Percentiles rank a stretch among this genome's conserved stretches.
phyloP scores from a whole-genome alignment of 1,140 invertebrate species.

The Drosophila parvula region DNA sequence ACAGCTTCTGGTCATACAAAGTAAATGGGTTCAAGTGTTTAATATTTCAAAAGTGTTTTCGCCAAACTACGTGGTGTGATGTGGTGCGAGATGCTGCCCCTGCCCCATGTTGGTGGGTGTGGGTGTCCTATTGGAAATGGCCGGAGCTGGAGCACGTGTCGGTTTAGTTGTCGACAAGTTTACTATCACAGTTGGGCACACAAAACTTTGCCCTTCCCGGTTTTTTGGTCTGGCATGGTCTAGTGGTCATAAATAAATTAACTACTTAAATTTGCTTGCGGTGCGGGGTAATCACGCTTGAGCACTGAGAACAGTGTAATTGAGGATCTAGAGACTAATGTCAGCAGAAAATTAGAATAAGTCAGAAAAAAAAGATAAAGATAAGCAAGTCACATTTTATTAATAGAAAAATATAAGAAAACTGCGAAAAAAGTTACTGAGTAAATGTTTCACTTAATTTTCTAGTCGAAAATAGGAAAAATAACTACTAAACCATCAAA shows the following conservation, averaged over 20 bases:
- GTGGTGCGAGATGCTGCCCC: conserved; percentile 31
- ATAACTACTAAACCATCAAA: too few relatives aligned
- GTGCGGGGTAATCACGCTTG: conserved; percentile 5
- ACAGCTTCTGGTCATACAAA: conserved; percentile 48
- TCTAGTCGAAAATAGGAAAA: too few relatives aligned
- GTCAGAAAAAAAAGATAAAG: not conserved
- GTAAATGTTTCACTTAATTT: too few relatives aligned
- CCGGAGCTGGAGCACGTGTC: conserved; percentile 41
- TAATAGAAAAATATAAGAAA: not conserved
- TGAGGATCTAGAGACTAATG: not conserved
- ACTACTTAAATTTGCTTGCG: conserved; percentile 55
- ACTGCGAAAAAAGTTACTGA: too few relatives aligned
- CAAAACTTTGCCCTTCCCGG: conserved; percentile 42
- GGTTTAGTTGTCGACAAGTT: conserved; percentile 53
- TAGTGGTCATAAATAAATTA: conserved; percentile 55
- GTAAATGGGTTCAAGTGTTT: conserved; percentile 74
- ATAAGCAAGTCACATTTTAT: not conserved
- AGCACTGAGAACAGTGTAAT: not conserved
- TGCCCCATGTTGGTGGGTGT: not conserved
- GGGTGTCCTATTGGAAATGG: conserved; percentile 38
- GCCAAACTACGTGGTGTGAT: conserved; percentile 52
- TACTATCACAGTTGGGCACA: conserved; percentile 55
- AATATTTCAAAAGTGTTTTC: conserved; percentile 73
- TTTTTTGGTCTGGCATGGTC: conserved; percentile 9
- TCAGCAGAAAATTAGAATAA: not conserved